Evolutionary conservation across 2,113 vertebrate species (phyloP), one percentile per base, ranked within the genome.

Genomic region (Petrocephalus microphthalmus): DNA sequence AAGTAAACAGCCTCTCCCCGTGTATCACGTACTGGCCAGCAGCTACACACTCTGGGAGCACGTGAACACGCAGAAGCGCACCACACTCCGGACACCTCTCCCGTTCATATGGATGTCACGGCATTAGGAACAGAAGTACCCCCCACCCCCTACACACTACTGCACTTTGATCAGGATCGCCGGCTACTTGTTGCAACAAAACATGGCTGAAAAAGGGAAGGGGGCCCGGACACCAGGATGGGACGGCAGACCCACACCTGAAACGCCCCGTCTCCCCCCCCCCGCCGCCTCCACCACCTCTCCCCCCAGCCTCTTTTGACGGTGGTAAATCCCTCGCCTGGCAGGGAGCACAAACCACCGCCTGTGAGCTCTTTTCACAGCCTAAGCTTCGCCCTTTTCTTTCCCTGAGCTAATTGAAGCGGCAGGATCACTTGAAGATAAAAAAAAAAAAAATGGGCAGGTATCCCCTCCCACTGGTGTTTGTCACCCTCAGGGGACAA

Each of bases 241-340:
- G 20, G 29, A 89, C 56, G 45, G 5, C 83, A 85, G 93, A 89
- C 85, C 92, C 91, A 90, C 93, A 93, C 93, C 90, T 93, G 90
- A 88, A 88, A 37, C 71, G 64, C 22, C 22, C 57, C 57, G 2
- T 78, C 90, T 88, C 64, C 47, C 25, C 87, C 20, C n/a, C n/a
- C n/a, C n/a, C n/a, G n/a, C n/a, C n/a, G n/a, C n/a, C n/a, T n/a
- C n/a, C n/a, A n/a, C 67, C 64, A 7, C 29, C 67, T 4, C 29
- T 22, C 20, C 22, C 15, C 17, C 87, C 92, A 89, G 84, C 0
- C 51, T 49, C 56, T 92, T 91, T 85, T 67, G 54, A 86, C 42
- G 22, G 91, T 52, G 2, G 54, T 0, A 54, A 82, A 86, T 92
- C 92, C 91, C 89, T 78, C 57, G 60, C 87, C 88, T 86, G 89